These are phyloP conservation scores for Apis dorsata DNA, from an alignment of 1,140 invertebrate species.

Conservation along the genomic window DNA sequence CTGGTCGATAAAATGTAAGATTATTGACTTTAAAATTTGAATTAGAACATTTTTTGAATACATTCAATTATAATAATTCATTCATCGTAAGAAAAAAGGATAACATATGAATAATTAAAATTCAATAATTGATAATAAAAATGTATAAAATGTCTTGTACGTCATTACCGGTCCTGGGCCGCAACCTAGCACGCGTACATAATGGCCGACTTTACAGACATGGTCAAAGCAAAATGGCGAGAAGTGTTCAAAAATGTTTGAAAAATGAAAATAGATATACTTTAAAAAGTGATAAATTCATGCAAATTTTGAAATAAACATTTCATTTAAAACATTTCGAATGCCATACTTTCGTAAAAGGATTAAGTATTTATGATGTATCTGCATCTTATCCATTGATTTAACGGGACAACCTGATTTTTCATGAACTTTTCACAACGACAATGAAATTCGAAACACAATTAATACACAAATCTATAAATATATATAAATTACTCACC, in stretches of 20 bases:
- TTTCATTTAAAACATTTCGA: neutral
- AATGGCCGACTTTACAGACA: conserved; percentile 77
- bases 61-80: neutral
- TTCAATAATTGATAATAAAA: neutral
- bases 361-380: neutral
- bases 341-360: neutral
- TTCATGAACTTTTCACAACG: conserved; percentile 40
- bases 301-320: neutral
- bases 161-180: conserved; percentile 59
- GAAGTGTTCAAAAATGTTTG: conserved; percentile 66
- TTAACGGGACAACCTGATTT: conserved; percentile 60
- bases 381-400: neutral
- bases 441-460: no score
- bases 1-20: neutral
- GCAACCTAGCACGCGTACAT: conserved; percentile 62
- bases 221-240: conserved; percentile 78
- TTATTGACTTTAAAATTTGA: neutral
- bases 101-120: neutral
- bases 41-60: neutral
- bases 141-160: conserved; percentile 11
- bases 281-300: neutral
- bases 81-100: no score
- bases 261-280: conserved; percentile 26
- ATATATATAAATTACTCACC: conserved; percentile 67
- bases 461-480: neutral